Base-by-base conservation (phyloP, 1,140 invertebrate genomes). In the Brachionus angularis region DNA sequence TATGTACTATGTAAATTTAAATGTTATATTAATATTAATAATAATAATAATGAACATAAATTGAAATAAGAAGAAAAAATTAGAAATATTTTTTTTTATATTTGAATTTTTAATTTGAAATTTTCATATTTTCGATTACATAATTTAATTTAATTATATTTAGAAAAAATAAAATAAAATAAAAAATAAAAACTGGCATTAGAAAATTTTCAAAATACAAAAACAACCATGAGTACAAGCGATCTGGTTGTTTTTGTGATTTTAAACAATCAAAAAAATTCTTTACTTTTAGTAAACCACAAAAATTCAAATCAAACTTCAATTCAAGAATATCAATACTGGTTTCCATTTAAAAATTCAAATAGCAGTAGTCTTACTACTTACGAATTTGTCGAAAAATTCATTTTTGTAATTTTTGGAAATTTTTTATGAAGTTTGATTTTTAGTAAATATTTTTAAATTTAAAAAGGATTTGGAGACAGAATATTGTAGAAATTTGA, bases 401-500 rank as follows among this genome's bases (percentile, higher is more conserved):
- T 18, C 7, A 58, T 58, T 8, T n/a, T 39, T 39, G 53, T 58
- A 58, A 58, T n/a, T n/a, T n/a, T n/a, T n/a, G 21, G n/a, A 31
- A 34, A 10, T 21, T 16, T 23, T 47, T n/a, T 16, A 47, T 0
- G 34, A 31, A n/a, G n/a, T 34, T 36, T 34, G 0, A 34, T 16
- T 21, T 55, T n/a, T n/a, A 53, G 12, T 1, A 53, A 53, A 29
- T 14, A 16, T 14, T 27, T 31, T 23, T 27, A 4, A 12, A 33
- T 53, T 53, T 55, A 18, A 18, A 34, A 3, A 58, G 53, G 53
- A 58, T 1, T 39, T 39, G 36, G 53, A 58, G n/a, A 8, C 21
- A 21, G 53, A 58, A 39, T 58, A 39, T 39, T 58, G 53, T 23
- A 58, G 39, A 58, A 58, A 58, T 39, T 39, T 58, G 8, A 58